phyloP scores from a whole-genome alignment of 2,888 invertebrate genomes.

The Thyatira batis region DNA sequence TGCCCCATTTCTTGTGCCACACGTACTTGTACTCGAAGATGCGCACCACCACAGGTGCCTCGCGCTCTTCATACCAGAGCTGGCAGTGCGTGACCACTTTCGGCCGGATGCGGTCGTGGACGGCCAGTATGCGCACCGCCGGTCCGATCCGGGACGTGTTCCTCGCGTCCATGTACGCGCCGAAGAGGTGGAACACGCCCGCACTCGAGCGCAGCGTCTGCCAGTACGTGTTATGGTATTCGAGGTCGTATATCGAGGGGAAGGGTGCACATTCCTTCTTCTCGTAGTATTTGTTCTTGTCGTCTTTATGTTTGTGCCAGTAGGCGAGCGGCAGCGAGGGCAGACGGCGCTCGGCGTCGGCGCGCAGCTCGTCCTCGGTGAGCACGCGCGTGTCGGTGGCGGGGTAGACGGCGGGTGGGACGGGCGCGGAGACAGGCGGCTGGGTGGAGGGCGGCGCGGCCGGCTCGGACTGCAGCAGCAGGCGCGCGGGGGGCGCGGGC shows the following conservation, averaged over 20 bases:
- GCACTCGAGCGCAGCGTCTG: slow-evolving; percentile 91
- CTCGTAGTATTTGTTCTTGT: slow-evolving; percentile 85
- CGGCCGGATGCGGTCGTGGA: slow-evolving; percentile 95
- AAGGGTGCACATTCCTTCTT: slow-evolving; percentile 91
- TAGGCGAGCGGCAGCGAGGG: slow-evolving; percentile 93
- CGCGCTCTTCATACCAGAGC: slow-evolving; percentile 93
- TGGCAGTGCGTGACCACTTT: slow-evolving; percentile 92
- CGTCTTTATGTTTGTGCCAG: slow-evolving; percentile 92
- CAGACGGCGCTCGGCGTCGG: slow-evolving; percentile 89
- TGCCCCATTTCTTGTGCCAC: slow-evolving; percentile 97
- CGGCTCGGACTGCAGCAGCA: slow-evolving; percentile 21
- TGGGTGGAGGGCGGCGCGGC: slow-evolving; percentile 15
- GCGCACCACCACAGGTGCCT: slow-evolving; percentile 90
- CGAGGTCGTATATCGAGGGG: slow-evolving; percentile 94
- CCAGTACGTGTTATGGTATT: slow-evolving; percentile 97
- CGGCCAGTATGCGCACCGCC: slow-evolving; percentile 91
- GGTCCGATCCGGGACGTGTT: slow-evolving; percentile 90
- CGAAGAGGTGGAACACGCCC: slow-evolving; percentile 94
- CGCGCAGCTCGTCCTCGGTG: slow-evolving; percentile 88
- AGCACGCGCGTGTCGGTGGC: slow-evolving; percentile 61
- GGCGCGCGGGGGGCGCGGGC: slow-evolving; percentile 26
- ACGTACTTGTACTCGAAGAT: slow-evolving; percentile 96
- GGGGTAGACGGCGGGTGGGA: slow-evolving; percentile 37
- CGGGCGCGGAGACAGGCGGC: slow-evolving; percentile 36
- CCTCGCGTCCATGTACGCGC: slow-evolving; percentile 93